Conservation (phyloP, 2,113 vertebrate species). For the Excalfactoria chinensis region DNA sequence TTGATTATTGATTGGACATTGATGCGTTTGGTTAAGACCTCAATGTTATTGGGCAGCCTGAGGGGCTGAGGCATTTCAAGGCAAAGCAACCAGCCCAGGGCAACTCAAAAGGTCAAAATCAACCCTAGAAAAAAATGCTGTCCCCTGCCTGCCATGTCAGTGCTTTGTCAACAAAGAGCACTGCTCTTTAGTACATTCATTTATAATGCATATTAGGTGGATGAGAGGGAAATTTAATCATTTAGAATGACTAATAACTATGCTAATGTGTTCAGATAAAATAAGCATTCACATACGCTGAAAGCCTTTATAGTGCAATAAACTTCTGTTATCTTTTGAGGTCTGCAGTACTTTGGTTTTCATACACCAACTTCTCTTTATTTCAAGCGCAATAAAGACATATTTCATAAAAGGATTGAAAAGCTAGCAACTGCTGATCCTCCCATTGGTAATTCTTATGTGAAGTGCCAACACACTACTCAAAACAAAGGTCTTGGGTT, state of each 20-base stretch:
- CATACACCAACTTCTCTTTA: slow-evolving; percentile 32
- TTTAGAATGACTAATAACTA: slow-evolving; percentile 66
- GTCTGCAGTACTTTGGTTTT: slow-evolving; percentile 39
- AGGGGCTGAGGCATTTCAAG: neutral
- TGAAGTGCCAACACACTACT: neutral
- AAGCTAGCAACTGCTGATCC: neutral
- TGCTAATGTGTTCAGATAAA: slow-evolving; percentile 69
- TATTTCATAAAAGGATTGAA: neutral
- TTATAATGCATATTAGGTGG: slow-evolving; percentile 62
- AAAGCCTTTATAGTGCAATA: slow-evolving; percentile 58
- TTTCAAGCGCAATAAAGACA: slow-evolving; percentile 38
- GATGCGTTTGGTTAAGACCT: neutral
- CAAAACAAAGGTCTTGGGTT: fast-evolving
- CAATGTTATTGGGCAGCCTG: neutral
- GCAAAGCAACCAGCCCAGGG: neutral
- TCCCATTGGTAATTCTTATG: neutral
- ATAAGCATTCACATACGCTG: slow-evolving; percentile 56
- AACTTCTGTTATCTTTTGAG: slow-evolving; percentile 63
- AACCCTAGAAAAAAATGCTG: neutral
- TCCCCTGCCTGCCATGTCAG: neutral
- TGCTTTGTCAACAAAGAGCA: neutral
- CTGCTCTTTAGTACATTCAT: slow-evolving; percentile 49
- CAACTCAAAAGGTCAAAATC: neutral
- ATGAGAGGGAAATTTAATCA: slow-evolving; percentile 49
- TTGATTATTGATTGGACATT: neutral